These are phyloP conservation scores for Squalus acanthias DNA, from an alignment of 2,797 vertebrate genomes.

Conservation along the genomic window DNA sequence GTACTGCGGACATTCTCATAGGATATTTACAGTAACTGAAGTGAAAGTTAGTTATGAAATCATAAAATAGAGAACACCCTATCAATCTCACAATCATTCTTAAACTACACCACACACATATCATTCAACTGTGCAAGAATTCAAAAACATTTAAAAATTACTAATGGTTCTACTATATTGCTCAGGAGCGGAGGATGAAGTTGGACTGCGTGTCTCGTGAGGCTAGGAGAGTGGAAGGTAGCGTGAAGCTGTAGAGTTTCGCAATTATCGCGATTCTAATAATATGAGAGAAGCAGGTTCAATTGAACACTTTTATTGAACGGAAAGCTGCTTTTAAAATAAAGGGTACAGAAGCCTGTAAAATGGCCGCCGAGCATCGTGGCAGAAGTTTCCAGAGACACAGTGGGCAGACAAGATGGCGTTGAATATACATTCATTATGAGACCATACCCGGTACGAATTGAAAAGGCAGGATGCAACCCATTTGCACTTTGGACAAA, in stretches of 20 bases:
- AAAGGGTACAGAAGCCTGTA: too few species aligned
- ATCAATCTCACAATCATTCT: background rate
- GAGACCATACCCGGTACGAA: too few species aligned
- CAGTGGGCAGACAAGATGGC: too few species aligned
- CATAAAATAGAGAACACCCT: background rate
- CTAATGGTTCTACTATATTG: background rate
- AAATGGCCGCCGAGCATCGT: too few species aligned
- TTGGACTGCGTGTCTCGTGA: background rate
- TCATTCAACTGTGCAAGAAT: background rate
- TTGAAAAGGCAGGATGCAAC: too few species aligned
- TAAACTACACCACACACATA: background rate
- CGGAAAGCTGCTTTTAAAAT: too few species aligned
- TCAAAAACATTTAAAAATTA: background rate
- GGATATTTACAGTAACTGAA: background rate
- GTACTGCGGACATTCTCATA: background rate
- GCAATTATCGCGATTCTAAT: too few species aligned
- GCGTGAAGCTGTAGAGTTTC: background rate
- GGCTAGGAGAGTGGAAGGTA: background rate
- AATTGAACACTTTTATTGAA: too few species aligned
- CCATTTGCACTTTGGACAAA: too few species aligned
- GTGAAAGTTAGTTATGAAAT: background rate
- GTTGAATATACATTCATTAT: too few species aligned
- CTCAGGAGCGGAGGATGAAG: background rate
- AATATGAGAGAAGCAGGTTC: too few species aligned
- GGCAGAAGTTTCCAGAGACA: too few species aligned